A percentile compares a stretch with the other conserved stretches of the same genome.
Conservation (phyloP, 2,888 invertebrate species). For the Perizoma affinitatum region DNA sequence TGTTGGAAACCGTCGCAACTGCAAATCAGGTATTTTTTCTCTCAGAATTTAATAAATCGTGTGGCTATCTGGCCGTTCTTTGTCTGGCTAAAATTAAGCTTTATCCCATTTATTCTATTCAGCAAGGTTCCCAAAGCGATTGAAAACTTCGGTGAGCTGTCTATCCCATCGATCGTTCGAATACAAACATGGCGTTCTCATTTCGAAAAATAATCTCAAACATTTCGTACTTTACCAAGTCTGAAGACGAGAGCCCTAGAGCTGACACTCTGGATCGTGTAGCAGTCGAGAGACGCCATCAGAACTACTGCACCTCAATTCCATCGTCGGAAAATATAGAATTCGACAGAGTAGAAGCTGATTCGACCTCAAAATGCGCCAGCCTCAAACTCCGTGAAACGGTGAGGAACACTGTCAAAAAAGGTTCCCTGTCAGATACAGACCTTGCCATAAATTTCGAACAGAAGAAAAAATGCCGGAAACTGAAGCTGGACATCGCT, state of each 20-base stretch:
- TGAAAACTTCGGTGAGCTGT: slow-evolving; percentile 17
- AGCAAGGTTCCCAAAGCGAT: slow-evolving; percentile 16
- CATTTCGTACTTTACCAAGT: slow-evolving; percentile 73
- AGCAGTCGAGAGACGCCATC: slow-evolving; percentile 5
- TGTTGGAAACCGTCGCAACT: slow-evolving; percentile 35
- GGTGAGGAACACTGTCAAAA: slow-evolving; percentile 57
- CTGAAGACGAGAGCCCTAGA: slow-evolving; percentile 44
- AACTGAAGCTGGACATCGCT: slow-evolving; percentile 66
- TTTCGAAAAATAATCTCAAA: slow-evolving; percentile 74
- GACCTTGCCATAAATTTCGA: slow-evolving; percentile 55
- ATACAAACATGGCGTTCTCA: slow-evolving; percentile 71
- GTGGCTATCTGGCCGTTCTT: slow-evolving; percentile 15
- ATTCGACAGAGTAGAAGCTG: slow-evolving; percentile 60
- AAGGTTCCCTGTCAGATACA: slow-evolving; percentile 70
- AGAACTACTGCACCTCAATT: slow-evolving; percentile 24
- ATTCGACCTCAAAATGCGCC: slow-evolving; percentile 63
- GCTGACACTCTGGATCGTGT: slow-evolving; percentile 6
- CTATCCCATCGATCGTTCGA: neutral
- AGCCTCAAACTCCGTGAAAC: slow-evolving; percentile 59
- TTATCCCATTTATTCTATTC: slow-evolving; percentile 9
- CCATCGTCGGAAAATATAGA: slow-evolving; percentile 42
- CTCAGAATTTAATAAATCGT: neutral
- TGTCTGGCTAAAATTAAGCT: slow-evolving; percentile 13
- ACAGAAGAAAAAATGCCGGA: slow-evolving; percentile 56
- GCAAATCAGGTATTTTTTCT: slow-evolving; percentile 43